phyloP scores from a whole-genome alignment of 2,888 invertebrate genomes.

The Ellobium chinense region DNA sequence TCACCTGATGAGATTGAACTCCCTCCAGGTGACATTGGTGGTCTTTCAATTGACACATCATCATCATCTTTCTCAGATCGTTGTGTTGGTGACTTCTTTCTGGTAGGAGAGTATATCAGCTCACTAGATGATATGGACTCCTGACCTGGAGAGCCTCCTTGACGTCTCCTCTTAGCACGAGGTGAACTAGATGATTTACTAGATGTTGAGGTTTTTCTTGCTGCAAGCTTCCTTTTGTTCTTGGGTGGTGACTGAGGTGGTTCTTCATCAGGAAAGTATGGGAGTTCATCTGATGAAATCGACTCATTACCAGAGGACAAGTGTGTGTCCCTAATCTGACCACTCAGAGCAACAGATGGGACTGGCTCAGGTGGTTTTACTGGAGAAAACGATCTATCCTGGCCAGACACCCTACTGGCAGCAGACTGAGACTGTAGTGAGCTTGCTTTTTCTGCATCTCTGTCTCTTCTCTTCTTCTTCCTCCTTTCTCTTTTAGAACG shows the following conservation, averaged over 20 bases:
- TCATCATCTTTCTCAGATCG: constrained; percentile 22
- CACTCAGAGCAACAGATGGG: neutral
- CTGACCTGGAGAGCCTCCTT: neutral
- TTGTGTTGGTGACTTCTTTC: constrained; percentile 5
- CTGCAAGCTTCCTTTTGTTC: neutral
- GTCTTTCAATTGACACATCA: constrained; percentile 23
- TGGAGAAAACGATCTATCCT: constrained; percentile 20
- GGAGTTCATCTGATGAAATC: constrained; percentile 44
- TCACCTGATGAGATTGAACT: constrained; percentile 43
- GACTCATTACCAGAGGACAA: constrained; percentile 46
- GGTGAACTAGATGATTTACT: neutral
- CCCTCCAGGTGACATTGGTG: constrained; percentile 39
- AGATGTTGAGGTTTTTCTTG: neutral
- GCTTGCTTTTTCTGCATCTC: neutral
- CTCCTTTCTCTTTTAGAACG: neutral
- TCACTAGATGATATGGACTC: constrained; percentile 48
- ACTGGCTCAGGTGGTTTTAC: constrained; percentile 16
- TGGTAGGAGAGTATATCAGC: constrained; percentile 42
- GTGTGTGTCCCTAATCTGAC: neutral
- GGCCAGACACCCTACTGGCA: neutral
- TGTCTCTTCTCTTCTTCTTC: constrained; percentile 5
- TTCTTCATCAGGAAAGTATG: constrained; percentile 44
- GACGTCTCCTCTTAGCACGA: constrained; percentile 7
- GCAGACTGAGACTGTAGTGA: neutral
- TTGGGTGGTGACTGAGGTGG: constrained; percentile 7